Conservation (phyloP, 2,797 vertebrate genomes). For the Onychomys torridus region DNA sequence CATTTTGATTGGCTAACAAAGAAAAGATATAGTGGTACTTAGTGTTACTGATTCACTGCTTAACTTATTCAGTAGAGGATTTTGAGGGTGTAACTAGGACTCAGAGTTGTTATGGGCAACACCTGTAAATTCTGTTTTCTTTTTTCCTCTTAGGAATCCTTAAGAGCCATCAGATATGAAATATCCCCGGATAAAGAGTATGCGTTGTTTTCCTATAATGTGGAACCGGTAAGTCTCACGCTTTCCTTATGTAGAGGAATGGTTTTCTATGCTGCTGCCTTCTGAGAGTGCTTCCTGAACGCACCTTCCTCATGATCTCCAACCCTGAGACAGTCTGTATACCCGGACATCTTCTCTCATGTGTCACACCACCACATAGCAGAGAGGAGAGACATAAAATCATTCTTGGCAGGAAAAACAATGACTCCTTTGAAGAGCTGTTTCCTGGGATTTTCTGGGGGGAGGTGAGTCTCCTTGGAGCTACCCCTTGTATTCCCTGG, state of each 20-base stretch:
- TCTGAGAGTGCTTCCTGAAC: slow-evolving; percentile 25
- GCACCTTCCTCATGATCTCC: neutral
- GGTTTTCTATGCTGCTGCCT: neutral
- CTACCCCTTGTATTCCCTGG: slow-evolving; percentile 59
- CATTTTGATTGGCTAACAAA: neutral
- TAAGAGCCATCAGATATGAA: slow-evolving; percentile 93
- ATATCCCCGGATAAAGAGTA: slow-evolving; percentile 96
- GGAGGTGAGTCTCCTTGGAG: slow-evolving; percentile 61
- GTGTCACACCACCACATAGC: slow-evolving; percentile 85
- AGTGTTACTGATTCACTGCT: neutral
- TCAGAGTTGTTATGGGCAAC: neutral
- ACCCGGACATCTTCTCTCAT: slow-evolving; percentile 44
- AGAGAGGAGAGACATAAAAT: slow-evolving; percentile 76
- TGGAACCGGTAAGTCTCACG: slow-evolving; percentile 93
- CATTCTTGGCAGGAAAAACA: neutral
- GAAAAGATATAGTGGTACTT: neutral
- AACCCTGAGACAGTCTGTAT: neutral
- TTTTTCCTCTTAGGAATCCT: slow-evolving; percentile 89
- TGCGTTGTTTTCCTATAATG: slow-evolving; percentile 94
- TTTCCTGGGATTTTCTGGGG: slow-evolving; percentile 65
- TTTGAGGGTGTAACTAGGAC: neutral
- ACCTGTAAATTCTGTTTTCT: neutral
- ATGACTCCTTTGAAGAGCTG: neutral
- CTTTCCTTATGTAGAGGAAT: neutral
- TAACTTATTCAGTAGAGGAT: neutral